Base-by-base conservation (phyloP, 92 coral and sea anemone genomes). In the Galaxea fascicularis region DNA sequence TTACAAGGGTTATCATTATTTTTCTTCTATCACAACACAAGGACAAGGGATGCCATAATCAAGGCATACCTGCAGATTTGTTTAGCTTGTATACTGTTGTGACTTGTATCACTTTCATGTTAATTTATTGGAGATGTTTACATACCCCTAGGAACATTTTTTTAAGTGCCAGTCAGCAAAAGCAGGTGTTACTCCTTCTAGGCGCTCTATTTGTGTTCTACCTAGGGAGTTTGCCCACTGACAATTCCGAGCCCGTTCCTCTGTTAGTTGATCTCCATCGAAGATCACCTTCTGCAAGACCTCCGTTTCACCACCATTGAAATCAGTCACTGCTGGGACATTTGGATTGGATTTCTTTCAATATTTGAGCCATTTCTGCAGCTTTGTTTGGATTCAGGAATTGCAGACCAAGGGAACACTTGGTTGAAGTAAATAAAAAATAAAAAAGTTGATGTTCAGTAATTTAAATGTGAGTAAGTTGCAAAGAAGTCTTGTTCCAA, bases 81-180 rank as follows among this genome's bases (percentile, higher is more conserved):
- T 49, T 0, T 49, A 49, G 54, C 62, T 56, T 18, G 21, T 18
- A 15, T 56, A 15, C 20, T 49, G 54, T 49, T 18, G 22, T 15
- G 62, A 56, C 62, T 56, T 18, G 62, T 56, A 56, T 18, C 54
- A 49, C 54, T 49, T 56, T 16, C 22, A 56, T 49, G 54, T 49
- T 49, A 49, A 49, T 49, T 20, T 20, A 56, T 56, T 56, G 24
- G 62, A 52, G 21, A 62, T 49, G 54, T 49, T 58, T 13, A 39
- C 73, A 17, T 68, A 68, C 73, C 73, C 52, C 73, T 31, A 68
- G 73, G 8, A 68, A 68, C 21, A 35, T 35, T 39, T 68, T 68
- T 22, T 68, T 30, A 35, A 63, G 49, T 80, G 86, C 91, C 91
- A 87, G 68, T 87, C 91, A 22, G 86, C 91, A 81, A 87, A 87